Evolutionary conservation across 1,140 invertebrate genomes (phyloP), one percentile per base, ranked within the genome.

Genomic region (Diorhabda sublineata): DNA sequence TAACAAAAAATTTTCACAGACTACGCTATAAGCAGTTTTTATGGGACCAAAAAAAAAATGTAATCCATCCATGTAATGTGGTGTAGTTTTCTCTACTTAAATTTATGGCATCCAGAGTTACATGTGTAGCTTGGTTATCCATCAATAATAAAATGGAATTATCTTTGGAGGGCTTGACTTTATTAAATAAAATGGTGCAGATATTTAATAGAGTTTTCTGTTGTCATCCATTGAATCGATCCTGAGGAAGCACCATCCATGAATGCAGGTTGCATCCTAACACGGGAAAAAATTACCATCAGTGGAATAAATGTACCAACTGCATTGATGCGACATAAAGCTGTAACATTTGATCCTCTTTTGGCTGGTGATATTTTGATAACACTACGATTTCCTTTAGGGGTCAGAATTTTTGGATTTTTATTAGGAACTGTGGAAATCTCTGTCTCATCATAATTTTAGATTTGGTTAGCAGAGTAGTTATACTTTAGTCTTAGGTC

Each of bases 41-140:
- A 84, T 75, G 58, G 81, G 75, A 5, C 75, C 75, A 76, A 73
- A 83, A 58, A 82, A 75, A 41, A 71, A 71, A 7, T 77, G 79
- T n/a, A 62, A 83, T 26, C 26, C 26, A 73, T 45, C 74, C 74
- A 45, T 83, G 58, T 64, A 82, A 57, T 56, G 77, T 67, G 57
- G 83, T 79, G 45, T 78, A 76, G 68, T 75, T 72, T 63, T 82
- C 67, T 74, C 71, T 76, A 64, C 77, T 77, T 70, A 75, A 71
- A 42, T 74, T 56, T 64, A 73, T 73, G 41, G 61, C 66, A 47
- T 62, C 61, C 5, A 72, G 44, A 8, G 67, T 75, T 56, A 78
- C 57, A 70, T 83, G 82, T 26, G 71, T 76, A 26, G 72, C 71
- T 70, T 82, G 82, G 71, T 83, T 84, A 71, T 85, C 82, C 45